phyloP scores from a whole-genome alignment of 2,888 invertebrate genomes.

The Dryomyza anilis region DNA sequence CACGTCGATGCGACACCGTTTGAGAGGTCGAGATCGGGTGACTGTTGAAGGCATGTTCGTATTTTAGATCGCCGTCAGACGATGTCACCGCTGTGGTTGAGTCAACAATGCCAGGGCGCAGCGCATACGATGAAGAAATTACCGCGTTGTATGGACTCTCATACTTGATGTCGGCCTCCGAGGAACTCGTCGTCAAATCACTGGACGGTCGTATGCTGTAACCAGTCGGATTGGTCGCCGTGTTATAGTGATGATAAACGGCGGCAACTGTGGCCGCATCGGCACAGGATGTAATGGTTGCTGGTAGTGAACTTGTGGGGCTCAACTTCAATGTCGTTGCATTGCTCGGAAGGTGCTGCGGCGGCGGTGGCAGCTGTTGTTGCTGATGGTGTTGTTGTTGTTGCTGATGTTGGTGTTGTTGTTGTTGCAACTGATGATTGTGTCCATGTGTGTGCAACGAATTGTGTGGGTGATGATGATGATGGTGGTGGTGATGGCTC shows the following conservation, averaged over 20 bases:
- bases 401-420: constrained; percentile 31
- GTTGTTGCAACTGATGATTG: too few relatives aligned
- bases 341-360: constrained; percentile 38
- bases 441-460: too few relatives aligned
- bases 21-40: constrained; percentile 52
- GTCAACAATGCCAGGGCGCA: constrained; percentile 52
- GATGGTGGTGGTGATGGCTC: constrained; percentile 41
- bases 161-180: constrained; percentile 53
- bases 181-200: constrained; percentile 46
- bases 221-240: constrained; percentile 24
- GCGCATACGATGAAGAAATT: constrained; percentile 56
- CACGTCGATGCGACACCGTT: constrained; percentile 69
- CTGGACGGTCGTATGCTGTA: constrained; percentile 41
- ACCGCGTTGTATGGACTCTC: constrained; percentile 57
- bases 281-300: constrained; percentile 26
- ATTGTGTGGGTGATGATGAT: constrained; percentile 42
- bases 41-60: constrained; percentile 55
- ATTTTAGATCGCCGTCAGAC: constrained; percentile 56
- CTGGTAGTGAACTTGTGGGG: constrained; percentile 44
- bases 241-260: constrained; percentile 40
- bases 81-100: constrained; percentile 56
- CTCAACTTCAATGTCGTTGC: constrained; percentile 32
- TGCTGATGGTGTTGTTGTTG: constrained; percentile 30
- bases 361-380: constrained; percentile 33
- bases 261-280: constrained; percentile 17